A percentile compares a stretch with the other conserved stretches of the same genome.
Conservation (phyloP, 2,888 invertebrate genomes). For the Leuctra nigra region DNA sequence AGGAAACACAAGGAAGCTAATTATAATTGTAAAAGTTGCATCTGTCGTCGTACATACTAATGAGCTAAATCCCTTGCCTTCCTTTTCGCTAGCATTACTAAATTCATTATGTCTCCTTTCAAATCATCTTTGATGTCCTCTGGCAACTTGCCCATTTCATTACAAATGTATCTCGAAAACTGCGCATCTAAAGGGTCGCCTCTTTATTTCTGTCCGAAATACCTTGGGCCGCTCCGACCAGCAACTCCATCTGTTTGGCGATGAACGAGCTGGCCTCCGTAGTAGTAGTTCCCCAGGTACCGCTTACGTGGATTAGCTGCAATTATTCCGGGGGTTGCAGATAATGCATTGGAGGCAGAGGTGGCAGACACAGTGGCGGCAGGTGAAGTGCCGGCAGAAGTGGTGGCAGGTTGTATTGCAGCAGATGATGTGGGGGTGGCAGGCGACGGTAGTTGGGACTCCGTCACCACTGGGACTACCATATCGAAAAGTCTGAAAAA, state of each 20-base stretch:
- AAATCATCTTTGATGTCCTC: background rate
- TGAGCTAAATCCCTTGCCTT: background rate
- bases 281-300: background rate
- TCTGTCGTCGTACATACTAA: background rate
- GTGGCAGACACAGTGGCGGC: too few relatives aligned
- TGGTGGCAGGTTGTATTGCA: too few relatives aligned
- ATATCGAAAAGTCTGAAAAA: too few relatives aligned
- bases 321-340: too few relatives aligned
- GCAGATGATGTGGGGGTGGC: too few relatives aligned
- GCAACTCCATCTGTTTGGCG: background rate
- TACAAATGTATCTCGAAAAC: background rate
- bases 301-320: too few relatives aligned
- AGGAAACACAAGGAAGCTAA: too few relatives aligned
- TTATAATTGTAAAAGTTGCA: background rate
- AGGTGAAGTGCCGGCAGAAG: too few relatives aligned
- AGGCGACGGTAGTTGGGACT: too few relatives aligned
- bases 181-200: background rate
- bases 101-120: background rate
- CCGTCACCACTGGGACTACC: too few relatives aligned
- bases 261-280: background rate
- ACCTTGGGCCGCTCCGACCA: background rate
- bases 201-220: background rate
- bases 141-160: background rate
- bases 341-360: too few relatives aligned
- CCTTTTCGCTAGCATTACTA: background rate